Evolutionary conservation across 2,888 invertebrate species (phyloP), one percentile per base, ranked within the genome.

Genomic region (Rhingia rostrata): DNA sequence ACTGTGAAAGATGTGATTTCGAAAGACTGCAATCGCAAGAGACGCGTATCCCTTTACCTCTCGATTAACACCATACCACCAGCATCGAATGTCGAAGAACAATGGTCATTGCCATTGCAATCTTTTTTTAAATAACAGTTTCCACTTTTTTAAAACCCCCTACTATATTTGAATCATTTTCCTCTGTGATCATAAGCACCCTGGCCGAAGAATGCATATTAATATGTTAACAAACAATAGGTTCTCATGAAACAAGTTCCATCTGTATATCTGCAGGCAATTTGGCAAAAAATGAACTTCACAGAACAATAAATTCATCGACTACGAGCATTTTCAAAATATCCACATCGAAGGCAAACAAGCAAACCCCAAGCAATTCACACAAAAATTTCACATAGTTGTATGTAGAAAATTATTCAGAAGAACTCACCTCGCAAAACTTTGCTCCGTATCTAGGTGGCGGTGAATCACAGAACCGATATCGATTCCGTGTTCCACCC

Each of bases 391-490:
- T 22, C 22, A 22, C 22, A 22, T 22, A 22, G 1, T 22, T 22
- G 22, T 22, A 22, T 22, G 22, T 1, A 22, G 22, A 22, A 22
- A 22, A 22, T 1, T 22, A 22, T 22, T 22, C 22, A 22, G 22
- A 22, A 7, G 32, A 37, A 88, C 88, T 86, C 92, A 96, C 97
- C 94, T 96, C 95, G 89, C 97, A 97, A 91, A 96, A 97, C 90
- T 95, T 95, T 9, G 97, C 97, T 0, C 97, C 97, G 89, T 97
- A 97, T 49, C 95, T 94, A 0, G 97, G 97, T 0, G 96, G 95
- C 0, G 97, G 97, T 0, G 95, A 95, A 90, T 97, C 96, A 89
- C 97, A 97, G 92, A 97, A 95, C 87, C 97, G 93, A 91, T 97
- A 96, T 12, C 97, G 94, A 90, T 95, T 96, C 83, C 95, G 93